Base-by-base conservation (phyloP, 2,888 invertebrate species). In the Temnothorax ravouxi region DNA sequence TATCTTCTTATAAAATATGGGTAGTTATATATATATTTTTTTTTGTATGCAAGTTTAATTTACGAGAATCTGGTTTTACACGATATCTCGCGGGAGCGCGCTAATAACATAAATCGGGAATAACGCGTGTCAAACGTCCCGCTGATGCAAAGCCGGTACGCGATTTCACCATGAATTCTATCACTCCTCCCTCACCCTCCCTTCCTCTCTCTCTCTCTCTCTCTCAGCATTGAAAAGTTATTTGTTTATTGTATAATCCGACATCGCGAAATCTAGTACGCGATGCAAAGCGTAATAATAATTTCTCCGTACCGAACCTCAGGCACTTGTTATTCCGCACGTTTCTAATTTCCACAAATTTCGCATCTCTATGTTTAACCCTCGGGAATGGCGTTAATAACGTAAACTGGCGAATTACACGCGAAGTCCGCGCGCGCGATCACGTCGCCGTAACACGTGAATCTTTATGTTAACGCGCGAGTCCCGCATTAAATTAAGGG, bases 81-180 rank as follows among this genome's bases (percentile, higher is more conserved):
- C 67, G 77, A 67, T 69, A 56, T 79, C 67, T 67, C 69, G 21
- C 34, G 67, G 66, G 34, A 56, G 38, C 21, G 59, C 56, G 69
- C 44, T 79, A 67, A 79, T 67, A 56, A 67, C 44, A 79, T 79
- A 79, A 79, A 79, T 79, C 79, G 79, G 18, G 47, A 67, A 69
- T 79, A 67, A 79, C 79, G 67, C 79, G 47, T 59, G 79, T 79
- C 79, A 69, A 67, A 71, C 69, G 44, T 69, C 38, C 11, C n/a
- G 47, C 38, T 38, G 47, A 69, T 71, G 18, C 29, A 64, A 66
- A 64, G n/a, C 69, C 34, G 21, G 21, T 54, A 25, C 34, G 18
- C 79, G 47, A 79, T 79, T 61, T 69, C 44, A 38, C 18, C 13
- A 47, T n/a, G 15, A 25, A 38, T 69, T 67, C n/a, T 34, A 67